phyloP scores from a whole-genome alignment of 1,140 invertebrate species.

The Bilobella aurantiaca region DNA sequence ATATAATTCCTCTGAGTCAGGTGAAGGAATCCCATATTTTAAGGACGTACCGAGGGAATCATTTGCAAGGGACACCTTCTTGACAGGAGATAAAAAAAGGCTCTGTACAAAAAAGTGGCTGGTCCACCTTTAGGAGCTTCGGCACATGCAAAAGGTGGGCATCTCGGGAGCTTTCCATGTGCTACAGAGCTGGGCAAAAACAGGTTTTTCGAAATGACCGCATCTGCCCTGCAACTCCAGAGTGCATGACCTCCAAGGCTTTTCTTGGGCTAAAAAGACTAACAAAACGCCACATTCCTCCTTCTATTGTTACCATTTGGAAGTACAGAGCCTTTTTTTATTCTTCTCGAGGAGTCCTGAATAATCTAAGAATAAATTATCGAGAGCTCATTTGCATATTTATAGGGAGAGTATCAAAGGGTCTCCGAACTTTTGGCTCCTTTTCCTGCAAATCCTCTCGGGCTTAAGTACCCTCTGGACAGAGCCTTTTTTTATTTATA shows the following conservation, averaged over 20 bases:
- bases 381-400: too few relatives aligned
- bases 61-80: neutral
- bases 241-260: conserved; percentile 36
- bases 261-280: too few relatives aligned
- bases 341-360: too few relatives aligned
- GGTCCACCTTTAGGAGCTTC: neutral
- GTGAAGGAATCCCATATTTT: neutral
- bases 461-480: too few relatives aligned
- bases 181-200: conserved; percentile 22
- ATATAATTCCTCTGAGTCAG: neutral
- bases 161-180: neutral
- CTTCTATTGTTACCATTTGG: too few relatives aligned
- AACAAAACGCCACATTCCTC: too few relatives aligned
- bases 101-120: neutral
- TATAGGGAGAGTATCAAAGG: too few relatives aligned
- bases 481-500: too few relatives aligned
- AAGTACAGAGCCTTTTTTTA: too few relatives aligned
- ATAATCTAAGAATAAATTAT: too few relatives aligned
- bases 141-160: neutral
- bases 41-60: neutral
- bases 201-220: conserved; percentile 35
- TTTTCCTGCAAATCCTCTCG: too few relatives aligned
- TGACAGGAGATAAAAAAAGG: neutral
- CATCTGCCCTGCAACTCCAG: conserved; percentile 35
- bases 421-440: too few relatives aligned